Evolutionary conservation across 1,140 invertebrate species (phyloP).

Genomic region (Phymorhynchus buccinoides): DNA sequence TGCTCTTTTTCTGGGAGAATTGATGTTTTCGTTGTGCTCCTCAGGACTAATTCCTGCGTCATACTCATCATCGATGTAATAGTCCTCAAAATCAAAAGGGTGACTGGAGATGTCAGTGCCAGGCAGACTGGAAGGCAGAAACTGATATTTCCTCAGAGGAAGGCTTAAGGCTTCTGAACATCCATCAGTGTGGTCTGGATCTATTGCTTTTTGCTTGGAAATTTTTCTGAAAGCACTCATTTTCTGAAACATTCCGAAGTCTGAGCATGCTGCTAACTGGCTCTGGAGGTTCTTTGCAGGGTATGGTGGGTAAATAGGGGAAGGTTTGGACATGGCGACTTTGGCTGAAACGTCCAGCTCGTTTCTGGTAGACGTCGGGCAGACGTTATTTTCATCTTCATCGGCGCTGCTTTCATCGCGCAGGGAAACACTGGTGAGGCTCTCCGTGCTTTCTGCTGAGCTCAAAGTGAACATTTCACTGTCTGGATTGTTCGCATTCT

Average conservation of each 20-base stretch:
- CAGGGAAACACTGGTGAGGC: slow-evolving; percentile 22
- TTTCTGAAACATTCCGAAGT: neutral
- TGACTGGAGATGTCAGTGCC: slow-evolving; percentile 11
- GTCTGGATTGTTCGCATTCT: neutral
- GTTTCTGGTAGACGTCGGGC: neutral
- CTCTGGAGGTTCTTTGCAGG: neutral
- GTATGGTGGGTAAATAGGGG: neutral
- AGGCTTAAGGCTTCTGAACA: neutral
- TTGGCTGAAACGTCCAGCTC: neutral
- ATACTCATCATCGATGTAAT: slow-evolving; percentile 37
- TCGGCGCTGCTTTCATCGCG: neutral
- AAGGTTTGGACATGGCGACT: neutral
- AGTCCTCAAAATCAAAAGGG: slow-evolving; percentile 32
- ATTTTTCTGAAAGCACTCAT: neutral
- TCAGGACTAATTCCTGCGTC: neutral
- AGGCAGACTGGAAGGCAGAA: slow-evolving; percentile 9
- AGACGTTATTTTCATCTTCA: neutral
- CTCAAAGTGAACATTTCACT: neutral
- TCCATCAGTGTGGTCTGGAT: neutral
- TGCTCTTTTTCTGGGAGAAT: neutral
- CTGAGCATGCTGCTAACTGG: neutral
- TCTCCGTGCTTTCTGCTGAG: neutral
- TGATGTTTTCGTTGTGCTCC: neutral
- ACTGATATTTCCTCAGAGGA: neutral
- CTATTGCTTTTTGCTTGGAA: neutral